Percentiles rank a stretch among this genome's conserved stretches.
Evolutionary conservation across 2,113 vertebrate genomes (phyloP).

Genomic region (Pelmatolapia mariae): DNA sequence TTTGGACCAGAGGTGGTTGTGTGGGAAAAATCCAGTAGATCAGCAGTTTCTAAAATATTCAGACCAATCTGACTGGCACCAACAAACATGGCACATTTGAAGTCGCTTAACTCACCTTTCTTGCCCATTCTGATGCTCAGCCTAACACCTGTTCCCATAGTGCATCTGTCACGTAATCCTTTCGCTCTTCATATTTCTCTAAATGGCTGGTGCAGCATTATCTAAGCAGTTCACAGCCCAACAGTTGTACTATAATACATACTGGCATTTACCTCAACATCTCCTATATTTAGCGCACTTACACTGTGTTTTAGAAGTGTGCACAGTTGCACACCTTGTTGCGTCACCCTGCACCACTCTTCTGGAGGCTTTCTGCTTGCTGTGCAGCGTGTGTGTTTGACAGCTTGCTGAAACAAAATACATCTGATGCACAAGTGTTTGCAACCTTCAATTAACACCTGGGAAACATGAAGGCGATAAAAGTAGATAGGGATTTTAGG

Average conservation of each 20-base stretch:
- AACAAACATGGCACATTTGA: background rate
- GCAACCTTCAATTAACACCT: slow-evolving; percentile 7
- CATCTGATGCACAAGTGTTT: background rate
- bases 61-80: background rate
- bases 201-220: background rate
- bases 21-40: background rate
- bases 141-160: background rate
- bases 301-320: background rate
- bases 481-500: background rate
- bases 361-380: background rate
- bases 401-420: background rate
- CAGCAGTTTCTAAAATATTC: background rate
- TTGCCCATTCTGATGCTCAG: background rate
- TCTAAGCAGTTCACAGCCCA: background rate
- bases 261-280: background rate
- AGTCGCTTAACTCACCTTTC: background rate
- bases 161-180: background rate
- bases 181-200: background rate
- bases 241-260: background rate
- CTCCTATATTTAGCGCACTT: slow-evolving; percentile 4
- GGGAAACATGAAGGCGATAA: background rate
- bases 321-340: slow-evolving; percentile 8
- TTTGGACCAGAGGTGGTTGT: background rate
- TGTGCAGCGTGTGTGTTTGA: background rate
- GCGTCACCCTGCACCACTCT: background rate